phyloP scores from a whole-genome alignment of 2,113 vertebrate genomes.

The Pterophyllum scalare region DNA sequence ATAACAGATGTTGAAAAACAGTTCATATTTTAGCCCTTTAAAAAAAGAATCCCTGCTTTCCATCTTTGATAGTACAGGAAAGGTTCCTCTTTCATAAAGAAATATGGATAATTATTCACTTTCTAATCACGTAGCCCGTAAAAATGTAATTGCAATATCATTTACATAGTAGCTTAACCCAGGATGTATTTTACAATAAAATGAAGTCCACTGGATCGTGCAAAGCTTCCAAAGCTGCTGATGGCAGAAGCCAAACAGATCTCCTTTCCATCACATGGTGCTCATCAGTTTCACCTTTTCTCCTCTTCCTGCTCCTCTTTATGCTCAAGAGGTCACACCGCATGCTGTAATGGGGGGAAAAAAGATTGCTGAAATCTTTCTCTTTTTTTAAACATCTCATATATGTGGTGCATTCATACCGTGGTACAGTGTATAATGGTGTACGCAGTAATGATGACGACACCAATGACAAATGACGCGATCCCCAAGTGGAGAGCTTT shows the following conservation, averaged over 20 bases:
- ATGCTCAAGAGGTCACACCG: constrained; percentile 20
- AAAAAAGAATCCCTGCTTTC: neutral
- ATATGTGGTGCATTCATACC: constrained; percentile 69
- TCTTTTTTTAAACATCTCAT: neutral
- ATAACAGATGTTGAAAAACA: neutral
- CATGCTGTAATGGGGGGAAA: constrained; percentile 13
- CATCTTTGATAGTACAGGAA: neutral
- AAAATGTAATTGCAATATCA: neutral
- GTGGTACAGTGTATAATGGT: constrained; percentile 85
- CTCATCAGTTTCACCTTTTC: constrained; percentile 3
- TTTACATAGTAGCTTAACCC: neutral
- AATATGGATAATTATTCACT: neutral
- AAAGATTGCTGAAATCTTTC: neutral
- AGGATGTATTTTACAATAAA: neutral
- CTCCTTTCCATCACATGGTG: constrained; percentile 1
- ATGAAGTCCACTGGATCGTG: neutral
- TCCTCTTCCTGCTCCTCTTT: neutral
- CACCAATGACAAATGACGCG: constrained; percentile 85
- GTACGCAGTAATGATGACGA: constrained; percentile 82
- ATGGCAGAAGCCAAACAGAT: constrained; percentile 1
- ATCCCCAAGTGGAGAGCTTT: constrained; percentile 88
- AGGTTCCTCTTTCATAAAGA: neutral
- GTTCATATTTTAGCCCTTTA: neutral
- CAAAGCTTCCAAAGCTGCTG: constrained; percentile 4
- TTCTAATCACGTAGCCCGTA: neutral